Base-by-base conservation (phyloP, 2,113 vertebrate genomes). In the Tylochromis polylepis region DNA sequence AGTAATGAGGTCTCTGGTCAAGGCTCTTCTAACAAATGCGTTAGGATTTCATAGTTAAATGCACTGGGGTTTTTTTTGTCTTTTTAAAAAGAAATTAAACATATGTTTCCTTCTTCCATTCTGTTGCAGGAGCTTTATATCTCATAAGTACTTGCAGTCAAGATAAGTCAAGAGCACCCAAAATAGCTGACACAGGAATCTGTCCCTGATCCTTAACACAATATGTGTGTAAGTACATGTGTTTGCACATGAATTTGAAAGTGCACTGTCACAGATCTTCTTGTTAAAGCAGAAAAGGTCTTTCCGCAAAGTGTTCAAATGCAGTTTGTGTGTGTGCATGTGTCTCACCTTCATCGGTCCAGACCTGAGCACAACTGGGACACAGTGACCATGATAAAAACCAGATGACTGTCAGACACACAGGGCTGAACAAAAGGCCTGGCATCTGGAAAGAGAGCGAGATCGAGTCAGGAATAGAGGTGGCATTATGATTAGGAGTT, bases 401-500 rank as follows among this genome's bases (percentile, higher is more conserved):
- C 77, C 93, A 95, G 94, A 95, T 93, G 93, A 95, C 93, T 93
- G 92, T 95, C 93, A 95, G 88, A 94, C 88, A 92, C 87, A 91
- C 89, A 94, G 92, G 90, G 91, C 91, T 92, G 88, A 91, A 92
- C 92, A 93, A 90, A 90, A 90, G 91, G 89, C 87, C 93, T 90
- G 92, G 94, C 93, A 95, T 95, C 93, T 95, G 51, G 38, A 90
- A 6, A 38, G 56, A 79, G 1, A 88, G 10, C 24, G 59, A 79
- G 8, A 80, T 38, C 5, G 55, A 56, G 38, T 38, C 18, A 53
- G 22, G n/a, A 11, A 27, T 59, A 18, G 24, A 27, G 20, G 31
- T 46, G 9, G 18, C 15, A 38, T 24, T 41, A 62, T 41, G 18
- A 79, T 75, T 57, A 27, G 3, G 51, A 59, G 57, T 56, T 41